Conservation (phyloP, 2,113 vertebrate genomes). For the Protobothrops flavoviridis region DNA sequence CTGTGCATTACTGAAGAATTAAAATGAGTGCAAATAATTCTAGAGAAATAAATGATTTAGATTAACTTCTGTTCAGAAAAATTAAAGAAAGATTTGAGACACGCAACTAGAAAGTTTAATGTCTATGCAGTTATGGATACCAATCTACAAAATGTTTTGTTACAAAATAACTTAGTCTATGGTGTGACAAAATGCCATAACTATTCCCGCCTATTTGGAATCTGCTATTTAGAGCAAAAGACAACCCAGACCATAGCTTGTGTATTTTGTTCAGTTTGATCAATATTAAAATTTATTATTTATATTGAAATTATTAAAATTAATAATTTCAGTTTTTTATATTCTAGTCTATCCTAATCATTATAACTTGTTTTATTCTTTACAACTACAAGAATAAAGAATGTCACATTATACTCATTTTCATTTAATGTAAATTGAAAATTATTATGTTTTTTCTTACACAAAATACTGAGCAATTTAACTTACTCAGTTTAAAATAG, state of each 20-base stretch:
- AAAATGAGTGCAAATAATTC: neutral
- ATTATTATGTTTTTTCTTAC: neutral
- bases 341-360: neutral
- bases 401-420: neutral
- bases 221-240: neutral
- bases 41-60: neutral
- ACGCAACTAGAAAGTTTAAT: neutral
- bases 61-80: neutral
- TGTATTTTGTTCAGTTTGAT: neutral
- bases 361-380: neutral
- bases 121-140: neutral
- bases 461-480: neutral
- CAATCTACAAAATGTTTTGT: neutral
- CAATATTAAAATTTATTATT: neutral
- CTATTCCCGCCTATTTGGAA: neutral
- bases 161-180: neutral
- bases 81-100: slow-evolving; percentile 22
- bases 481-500: neutral
- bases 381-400: neutral
- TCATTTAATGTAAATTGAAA: neutral
- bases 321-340: neutral
- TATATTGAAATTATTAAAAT: too few relatives aligned
- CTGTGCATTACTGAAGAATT: neutral
- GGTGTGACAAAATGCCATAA: neutral
- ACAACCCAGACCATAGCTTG: neutral